Percentiles rank a stretch among this genome's conserved stretches.
Conservation (phyloP, 2,888 invertebrate genomes). For the Ochropleura leucogaster region DNA sequence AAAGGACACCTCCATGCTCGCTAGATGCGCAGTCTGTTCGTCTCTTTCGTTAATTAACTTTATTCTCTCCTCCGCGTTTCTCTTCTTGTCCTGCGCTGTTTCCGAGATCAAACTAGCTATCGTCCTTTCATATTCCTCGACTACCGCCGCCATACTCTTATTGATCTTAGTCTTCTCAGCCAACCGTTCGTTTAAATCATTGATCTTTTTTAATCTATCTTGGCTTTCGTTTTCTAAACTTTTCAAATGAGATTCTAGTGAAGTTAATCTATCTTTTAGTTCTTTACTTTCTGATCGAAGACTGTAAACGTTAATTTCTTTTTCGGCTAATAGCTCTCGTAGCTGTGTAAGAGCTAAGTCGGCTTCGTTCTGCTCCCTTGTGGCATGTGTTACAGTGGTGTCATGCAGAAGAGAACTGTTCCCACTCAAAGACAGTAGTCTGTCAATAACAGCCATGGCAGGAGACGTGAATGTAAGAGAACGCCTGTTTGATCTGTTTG, state of each 20-base stretch:
- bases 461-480: constrained; percentile 87
- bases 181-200: constrained; percentile 81
- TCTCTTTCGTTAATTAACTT: constrained; percentile 91
- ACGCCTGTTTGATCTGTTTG: constrained; percentile 81
- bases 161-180: constrained; percentile 86
- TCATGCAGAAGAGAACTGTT: constrained; percentile 79
- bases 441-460: constrained; percentile 89
- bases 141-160: constrained; percentile 92
- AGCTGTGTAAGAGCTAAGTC: constrained; percentile 83
- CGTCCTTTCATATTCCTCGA: constrained; percentile 95
- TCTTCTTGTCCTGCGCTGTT: constrained; percentile 92
- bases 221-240: constrained; percentile 80
- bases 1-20: constrained; percentile 92
- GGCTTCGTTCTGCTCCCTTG: constrained; percentile 80
- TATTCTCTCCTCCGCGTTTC: constrained; percentile 88
- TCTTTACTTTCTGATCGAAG: constrained; percentile 88
- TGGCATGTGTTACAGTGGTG: constrained; percentile 70
- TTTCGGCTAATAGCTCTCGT: constrained; percentile 89
- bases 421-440: constrained; percentile 85
- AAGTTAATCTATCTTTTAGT: constrained; percentile 84
- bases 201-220: constrained; percentile 80
- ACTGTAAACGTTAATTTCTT: constrained; percentile 89
- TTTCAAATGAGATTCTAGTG: constrained; percentile 82
- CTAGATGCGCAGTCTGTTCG: constrained; percentile 91
- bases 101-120: constrained; percentile 94